Evolutionary conservation across 2,888 invertebrate species (phyloP), one percentile per base, ranked within the genome.

Genomic region (Parthenolecanium corni): DNA sequence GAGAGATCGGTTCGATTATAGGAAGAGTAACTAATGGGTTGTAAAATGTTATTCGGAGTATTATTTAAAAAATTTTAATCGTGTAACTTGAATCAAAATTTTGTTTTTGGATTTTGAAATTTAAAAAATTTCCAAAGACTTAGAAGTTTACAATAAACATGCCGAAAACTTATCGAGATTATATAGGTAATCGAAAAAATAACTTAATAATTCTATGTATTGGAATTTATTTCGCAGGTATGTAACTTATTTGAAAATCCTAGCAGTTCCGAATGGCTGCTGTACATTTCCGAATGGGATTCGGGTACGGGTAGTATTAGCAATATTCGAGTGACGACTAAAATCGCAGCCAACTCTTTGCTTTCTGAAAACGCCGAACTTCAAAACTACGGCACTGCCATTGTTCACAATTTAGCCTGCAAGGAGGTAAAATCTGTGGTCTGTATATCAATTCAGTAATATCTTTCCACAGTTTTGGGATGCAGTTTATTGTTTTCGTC

Each of bases 341-440:
- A 92, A 78, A 88, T 90, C 66, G 87, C 88, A 49, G 92, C 92
- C 47, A 90, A 92, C 76, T 83, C 86, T 66, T 75, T 89, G 68
- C 79, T 93, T 42, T 82, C 86, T 20, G 84, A 85, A 65, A 81
- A 82, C 64, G 74, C 78, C 16, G 80, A 78, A 67, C 76, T 92
- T 69, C 87, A 88, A 72, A 86, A 89, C 68, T 77, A 83, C 67
- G 93, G 93, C 66, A 82, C 89, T 1, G 89, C 90, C 69, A 85
- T 93, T 67, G 82, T 93, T 69, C 85, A 90, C 78, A 93, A 93
- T 77, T 79, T 93, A 70, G 89, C 90, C 74, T 85, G 88, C 80
- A 92, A 91, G 85, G 92, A 93, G 85, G 91, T 92, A 80, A 92
- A 91, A 82, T 89, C 91, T 75, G 91, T 92, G 88, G 91, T 91